These are phyloP conservation scores for Malurus leucopterus DNA, from an alignment of 2,797 vertebrate species.

Conservation along the genomic window DNA sequence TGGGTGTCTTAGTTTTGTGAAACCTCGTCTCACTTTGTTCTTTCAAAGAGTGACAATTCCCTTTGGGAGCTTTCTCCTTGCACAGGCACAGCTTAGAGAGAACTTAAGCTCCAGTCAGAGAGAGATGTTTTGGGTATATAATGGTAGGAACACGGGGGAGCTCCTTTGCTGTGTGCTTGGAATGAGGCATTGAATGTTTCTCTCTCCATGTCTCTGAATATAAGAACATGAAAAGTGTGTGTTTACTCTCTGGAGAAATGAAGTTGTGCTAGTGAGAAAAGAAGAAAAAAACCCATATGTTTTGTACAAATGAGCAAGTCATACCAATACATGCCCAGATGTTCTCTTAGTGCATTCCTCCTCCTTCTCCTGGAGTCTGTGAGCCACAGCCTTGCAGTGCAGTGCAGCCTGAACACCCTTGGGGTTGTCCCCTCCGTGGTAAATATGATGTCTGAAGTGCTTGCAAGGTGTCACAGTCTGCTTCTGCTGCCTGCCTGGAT, in stretches of 20 bases:
- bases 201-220: background rate
- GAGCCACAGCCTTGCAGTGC: background rate
- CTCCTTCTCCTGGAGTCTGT: background rate
- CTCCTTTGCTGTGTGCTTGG: background rate
- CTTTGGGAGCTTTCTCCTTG: background rate
- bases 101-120: background rate
- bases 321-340: background rate
- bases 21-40: background rate
- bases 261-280: background rate
- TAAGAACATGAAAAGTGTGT: background rate
- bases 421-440: background rate
- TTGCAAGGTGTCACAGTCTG: background rate
- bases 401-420: background rate
- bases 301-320: background rate
- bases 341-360: background rate
- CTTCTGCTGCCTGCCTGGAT: background rate
- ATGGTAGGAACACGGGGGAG: too few relatives aligned
- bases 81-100: background rate
- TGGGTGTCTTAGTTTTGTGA: background rate
- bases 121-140: background rate
- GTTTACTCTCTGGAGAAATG: background rate
- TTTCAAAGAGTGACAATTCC: background rate
- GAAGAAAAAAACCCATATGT: rapidly evolving
- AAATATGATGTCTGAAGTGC: background rate
- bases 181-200: background rate